Evolutionary conservation across 2,797 vertebrate species (phyloP).

Genomic region (Nyctibius grandis): DNA sequence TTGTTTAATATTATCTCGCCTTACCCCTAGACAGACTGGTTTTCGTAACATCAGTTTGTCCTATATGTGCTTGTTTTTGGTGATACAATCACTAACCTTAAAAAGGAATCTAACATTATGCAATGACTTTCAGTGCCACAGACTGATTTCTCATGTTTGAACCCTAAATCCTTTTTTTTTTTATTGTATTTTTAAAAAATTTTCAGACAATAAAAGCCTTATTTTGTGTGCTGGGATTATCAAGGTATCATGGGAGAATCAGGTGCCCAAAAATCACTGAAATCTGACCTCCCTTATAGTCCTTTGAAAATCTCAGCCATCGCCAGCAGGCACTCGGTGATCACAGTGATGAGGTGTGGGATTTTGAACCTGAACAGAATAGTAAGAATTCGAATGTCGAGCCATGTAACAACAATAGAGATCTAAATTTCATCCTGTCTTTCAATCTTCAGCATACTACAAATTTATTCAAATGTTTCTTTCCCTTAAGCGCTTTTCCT

Average conservation of each 20-base stretch:
- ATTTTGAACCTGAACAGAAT: conserved; percentile 6
- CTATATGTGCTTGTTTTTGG: not conserved
- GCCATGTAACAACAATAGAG: not conserved
- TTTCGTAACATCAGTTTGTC: not conserved
- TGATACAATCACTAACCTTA: not conserved
- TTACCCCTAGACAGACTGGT: not conserved
- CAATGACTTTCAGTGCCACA: not conserved
- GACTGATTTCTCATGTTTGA: not conserved
- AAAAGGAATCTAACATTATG: not conserved
- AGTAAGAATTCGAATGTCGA: not conserved
- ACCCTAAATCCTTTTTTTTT: not conserved
- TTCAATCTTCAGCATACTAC: not conserved
- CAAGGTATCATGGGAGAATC: not conserved
- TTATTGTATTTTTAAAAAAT: not conserved
- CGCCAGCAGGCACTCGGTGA: not conserved
- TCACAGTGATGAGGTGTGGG: not conserved
- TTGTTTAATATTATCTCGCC: not conserved
- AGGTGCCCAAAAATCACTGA: not conserved
- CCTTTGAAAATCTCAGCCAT: not conserved
- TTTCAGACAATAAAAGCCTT: not conserved
- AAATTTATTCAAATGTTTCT: conserved; percentile 39
- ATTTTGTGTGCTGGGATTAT: not conserved
- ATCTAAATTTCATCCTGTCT: conserved; percentile 15
- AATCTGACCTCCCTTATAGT: not conserved
- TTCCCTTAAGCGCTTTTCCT: conserved; percentile 42